Percentiles rank a stretch among this genome's conserved stretches.
Evolutionary conservation across 2,797 vertebrate species (phyloP).

Genomic region (Clarias fuscus): DNA sequence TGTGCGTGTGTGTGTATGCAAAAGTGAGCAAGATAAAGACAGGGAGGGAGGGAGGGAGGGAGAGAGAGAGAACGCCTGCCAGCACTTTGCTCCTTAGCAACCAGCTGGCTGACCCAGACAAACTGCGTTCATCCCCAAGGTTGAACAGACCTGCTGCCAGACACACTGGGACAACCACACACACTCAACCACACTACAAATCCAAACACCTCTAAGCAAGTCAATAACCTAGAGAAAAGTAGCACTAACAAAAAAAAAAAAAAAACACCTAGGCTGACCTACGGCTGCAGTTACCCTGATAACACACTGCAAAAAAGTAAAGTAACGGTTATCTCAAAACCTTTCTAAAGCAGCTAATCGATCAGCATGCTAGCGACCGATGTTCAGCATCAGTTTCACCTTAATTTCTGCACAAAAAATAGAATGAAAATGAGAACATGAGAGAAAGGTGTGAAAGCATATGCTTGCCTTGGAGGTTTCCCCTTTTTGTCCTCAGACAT

Average conservation of each 20-base stretch:
- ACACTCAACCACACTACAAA: not conserved
- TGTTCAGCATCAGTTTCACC: not conserved
- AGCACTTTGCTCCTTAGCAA: slow-evolving; percentile 67
- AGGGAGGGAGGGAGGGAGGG: not conserved
- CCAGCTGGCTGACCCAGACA: slow-evolving; percentile 70
- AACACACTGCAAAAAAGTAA: not conserved
- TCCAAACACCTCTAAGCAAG: not conserved
- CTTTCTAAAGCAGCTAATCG: not conserved
- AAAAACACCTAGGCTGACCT: not conserved
- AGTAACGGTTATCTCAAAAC: not conserved
- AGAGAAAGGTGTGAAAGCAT: not conserved
- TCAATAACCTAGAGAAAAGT: not conserved
- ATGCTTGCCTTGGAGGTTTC: not conserved
- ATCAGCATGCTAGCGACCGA: not conserved
- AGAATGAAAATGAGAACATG: not conserved
- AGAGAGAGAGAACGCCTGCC: slow-evolving; percentile 22
- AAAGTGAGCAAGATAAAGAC: not conserved
- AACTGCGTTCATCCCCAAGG: slow-evolving; percentile 50
- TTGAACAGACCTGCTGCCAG: slow-evolving; percentile 50
- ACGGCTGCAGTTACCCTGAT: not conserved
- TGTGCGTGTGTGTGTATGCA: not conserved
- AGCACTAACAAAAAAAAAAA: not conserved
- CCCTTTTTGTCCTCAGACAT: not conserved
- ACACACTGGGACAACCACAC: slow-evolving; percentile 33
- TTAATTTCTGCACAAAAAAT: not conserved